Conservation (phyloP, 2,888 invertebrate species). For the Heteromyza rotundicornis region DNA sequence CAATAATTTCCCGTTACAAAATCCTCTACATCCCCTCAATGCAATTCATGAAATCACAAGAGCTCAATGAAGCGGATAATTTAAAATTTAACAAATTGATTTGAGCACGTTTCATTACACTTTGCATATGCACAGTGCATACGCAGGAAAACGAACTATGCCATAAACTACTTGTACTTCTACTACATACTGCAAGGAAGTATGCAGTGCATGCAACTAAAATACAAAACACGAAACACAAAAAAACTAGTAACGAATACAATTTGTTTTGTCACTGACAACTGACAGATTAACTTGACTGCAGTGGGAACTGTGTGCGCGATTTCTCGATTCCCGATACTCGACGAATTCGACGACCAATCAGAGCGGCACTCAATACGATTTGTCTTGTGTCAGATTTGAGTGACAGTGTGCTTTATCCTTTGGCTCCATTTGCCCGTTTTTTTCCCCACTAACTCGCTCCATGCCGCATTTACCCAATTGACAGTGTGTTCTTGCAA, state of each 20-base stretch:
- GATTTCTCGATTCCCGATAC: neutral
- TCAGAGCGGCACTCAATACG: constrained; percentile 41
- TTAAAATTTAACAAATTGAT: constrained; percentile 43
- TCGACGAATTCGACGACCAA: constrained; percentile 27
- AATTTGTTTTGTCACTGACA: constrained; percentile 50
- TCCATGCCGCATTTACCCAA: constrained; percentile 1
- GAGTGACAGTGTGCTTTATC: constrained; percentile 50
- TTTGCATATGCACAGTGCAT: constrained; percentile 36
- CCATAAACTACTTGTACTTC: too few species aligned
- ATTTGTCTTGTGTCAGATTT: constrained; percentile 59
- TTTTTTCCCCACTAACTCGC: neutral
- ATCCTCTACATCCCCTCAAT: too few species aligned
- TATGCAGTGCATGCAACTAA: neutral
- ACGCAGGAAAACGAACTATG: neutral
- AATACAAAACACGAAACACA: neutral
- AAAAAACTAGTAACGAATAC: constrained; percentile 10
- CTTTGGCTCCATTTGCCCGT: constrained; percentile 8
- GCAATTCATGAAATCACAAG: too few species aligned
- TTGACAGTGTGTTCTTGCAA: constrained; percentile 16
- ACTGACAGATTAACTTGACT: constrained; percentile 54
- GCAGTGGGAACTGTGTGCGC: too few species aligned
- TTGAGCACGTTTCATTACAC: constrained; percentile 53
- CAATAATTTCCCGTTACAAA: too few species aligned
- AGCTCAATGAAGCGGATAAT: too few species aligned
- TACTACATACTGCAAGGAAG: neutral